Base-by-base conservation (phyloP, 2,888 invertebrate genomes). In the Hirtodrosophila trivittata region DNA sequence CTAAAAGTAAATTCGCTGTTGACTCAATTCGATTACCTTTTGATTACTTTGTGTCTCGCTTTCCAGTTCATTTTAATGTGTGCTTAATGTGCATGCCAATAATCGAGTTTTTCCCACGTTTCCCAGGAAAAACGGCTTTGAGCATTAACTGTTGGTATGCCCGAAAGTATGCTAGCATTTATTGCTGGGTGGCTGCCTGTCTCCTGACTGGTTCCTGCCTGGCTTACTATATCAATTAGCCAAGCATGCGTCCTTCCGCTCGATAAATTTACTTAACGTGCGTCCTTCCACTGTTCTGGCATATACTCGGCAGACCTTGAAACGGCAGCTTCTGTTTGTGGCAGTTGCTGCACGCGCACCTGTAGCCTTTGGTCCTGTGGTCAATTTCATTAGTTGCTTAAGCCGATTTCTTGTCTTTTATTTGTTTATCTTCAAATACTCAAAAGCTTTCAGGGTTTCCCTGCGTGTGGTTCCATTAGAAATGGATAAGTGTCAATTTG, bases 401-500 rank as follows among this genome's bases (percentile, higher is more conserved):
- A 52, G 38, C 28, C 52, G 38, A 66, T 41, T 28, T 32, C 38
- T 12, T 37, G 28, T 21, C 42, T 38, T 12, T 26, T 37, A 30
- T 64, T 63, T 69, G 39, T 55, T 52, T 52, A 51, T 49, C 46
- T 50, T 41, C 46, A 63, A 54, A 52, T 47, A 70, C 43, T 10
- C 3, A 30, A 56, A 62, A 60, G 60, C 68, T 69, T 57, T 71
- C 18, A 33, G 45, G 41, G 38, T 30, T 10, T 12, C 13, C 5
- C 32, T 25, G 14, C 12, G 10, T 42, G 30, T 14, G 37, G 38
- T 42, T 21, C 28, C 39, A 49, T 51, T 55, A 59, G 18, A 57
- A 52, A 78, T 59, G 63, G 63, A 52, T 57, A 71, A 64, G 72
- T 83, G 71, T 58, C 66, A 63, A 71, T 59, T 70, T 66, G 58